These are phyloP conservation scores for Sitta carolinensis DNA, from an alignment of 2,797 vertebrate genomes.

Conservation along the genomic window DNA sequence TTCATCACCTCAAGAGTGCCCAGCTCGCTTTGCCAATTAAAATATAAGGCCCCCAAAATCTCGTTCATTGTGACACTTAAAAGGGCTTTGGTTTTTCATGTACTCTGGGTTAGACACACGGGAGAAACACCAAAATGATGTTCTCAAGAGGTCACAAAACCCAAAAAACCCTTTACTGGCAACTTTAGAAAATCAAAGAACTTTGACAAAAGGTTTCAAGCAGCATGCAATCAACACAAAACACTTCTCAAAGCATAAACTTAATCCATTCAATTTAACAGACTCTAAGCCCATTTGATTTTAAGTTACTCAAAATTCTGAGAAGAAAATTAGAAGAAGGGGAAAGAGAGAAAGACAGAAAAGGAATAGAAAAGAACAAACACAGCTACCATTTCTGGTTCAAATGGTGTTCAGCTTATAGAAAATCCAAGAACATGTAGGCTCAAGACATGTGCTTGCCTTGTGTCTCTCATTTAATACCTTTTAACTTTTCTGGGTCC, in stretches of 20 bases:
- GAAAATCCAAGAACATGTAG: background rate
- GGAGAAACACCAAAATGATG: background rate
- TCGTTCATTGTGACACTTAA: background rate
- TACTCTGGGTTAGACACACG: background rate
- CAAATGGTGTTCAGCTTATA: no score
- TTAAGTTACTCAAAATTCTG: background rate
- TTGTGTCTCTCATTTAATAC: background rate
- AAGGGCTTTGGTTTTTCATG: background rate
- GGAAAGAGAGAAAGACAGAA: background rate
- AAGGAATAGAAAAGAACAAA: background rate
- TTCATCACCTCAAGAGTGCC: background rate
- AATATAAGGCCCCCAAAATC: background rate
- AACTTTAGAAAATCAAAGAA: background rate
- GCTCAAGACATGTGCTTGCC: background rate
- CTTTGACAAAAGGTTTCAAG: background rate
- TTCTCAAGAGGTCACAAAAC: background rate
- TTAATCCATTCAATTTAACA: background rate
- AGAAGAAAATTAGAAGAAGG: background rate
- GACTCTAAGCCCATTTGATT: background rate
- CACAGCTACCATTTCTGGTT: background rate
- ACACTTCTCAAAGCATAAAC: background rate
- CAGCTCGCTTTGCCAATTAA: background rate
- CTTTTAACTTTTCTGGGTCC: background rate
- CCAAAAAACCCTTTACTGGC: background rate
- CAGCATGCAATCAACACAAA: background rate